These are phyloP conservation scores for Apodemus speciosus DNA, from an alignment of 2,113 vertebrate genomes.

Conservation along the genomic window DNA sequence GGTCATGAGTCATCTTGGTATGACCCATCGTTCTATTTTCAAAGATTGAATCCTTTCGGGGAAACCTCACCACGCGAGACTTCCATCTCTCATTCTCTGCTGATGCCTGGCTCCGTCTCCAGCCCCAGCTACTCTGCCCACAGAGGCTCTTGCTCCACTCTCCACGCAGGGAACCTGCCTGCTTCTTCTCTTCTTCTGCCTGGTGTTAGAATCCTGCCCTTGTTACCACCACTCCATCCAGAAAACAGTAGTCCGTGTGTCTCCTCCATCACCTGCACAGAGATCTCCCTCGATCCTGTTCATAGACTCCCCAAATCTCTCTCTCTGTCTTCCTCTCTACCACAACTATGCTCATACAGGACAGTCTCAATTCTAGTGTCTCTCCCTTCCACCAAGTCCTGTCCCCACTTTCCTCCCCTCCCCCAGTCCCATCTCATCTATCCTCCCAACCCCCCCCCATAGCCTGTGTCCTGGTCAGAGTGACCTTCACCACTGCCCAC, in stretches of 20 bases:
- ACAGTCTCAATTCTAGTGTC: fast-evolving
- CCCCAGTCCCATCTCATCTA: not conserved
- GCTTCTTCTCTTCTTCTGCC: not conserved
- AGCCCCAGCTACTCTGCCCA: fast-evolving
- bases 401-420: not conserved
- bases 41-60: not conserved
- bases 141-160: not conserved
- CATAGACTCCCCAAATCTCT: not conserved
- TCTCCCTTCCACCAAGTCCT: not conserved
- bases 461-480: not conserved
- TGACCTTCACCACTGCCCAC: fast-evolving
- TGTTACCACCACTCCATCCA: no score
- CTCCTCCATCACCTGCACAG: not conserved
- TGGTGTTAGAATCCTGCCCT: no score
- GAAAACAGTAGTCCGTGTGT: not conserved
- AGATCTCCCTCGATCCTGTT: not conserved
- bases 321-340: not conserved
- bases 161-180: not conserved
- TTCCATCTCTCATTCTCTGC: fast-evolving
- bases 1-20: not conserved
- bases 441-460: not conserved
- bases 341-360: not conserved
- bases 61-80: not conserved
- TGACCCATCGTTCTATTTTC: not conserved
- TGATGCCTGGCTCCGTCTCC: not conserved